Evolutionary conservation across 2,888 invertebrate genomes (phyloP), one percentile per base, ranked within the genome.

Genomic region (Julus scanicus): DNA sequence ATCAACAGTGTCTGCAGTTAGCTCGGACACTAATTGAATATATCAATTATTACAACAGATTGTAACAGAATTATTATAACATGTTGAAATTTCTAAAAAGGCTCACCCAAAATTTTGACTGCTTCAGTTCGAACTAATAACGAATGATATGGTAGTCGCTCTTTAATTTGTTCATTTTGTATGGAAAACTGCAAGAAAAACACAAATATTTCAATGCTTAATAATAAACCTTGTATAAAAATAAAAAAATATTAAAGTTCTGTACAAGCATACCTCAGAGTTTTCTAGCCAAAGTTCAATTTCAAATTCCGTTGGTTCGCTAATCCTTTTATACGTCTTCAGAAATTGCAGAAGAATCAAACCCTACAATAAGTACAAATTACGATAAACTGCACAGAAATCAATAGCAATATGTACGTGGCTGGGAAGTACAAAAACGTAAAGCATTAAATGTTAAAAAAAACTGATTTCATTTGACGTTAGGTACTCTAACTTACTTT

Each of bases 221-320:
- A 83, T 29, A 5, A 11, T 29, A 83, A 39, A 11, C 9, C 39
- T 15, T 39, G 20, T 20, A 13, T 20, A 83, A n/a, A 20, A 39
- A 83, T 83, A 17, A 15, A 83, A 15, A 39, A 5, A 29, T 13
- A 3, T 39, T n/a, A 17, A 40, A 15, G 29, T 29, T 29, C 29
- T 29, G 29, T 40, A 40, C 0, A 17, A 0, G n/a, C 84, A 2
- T 17, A 84, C 84, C 84, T 84, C 40, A 40, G 48, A 17, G 39
- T 84, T 84, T 84, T 84, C 13, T 9, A 84, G 20, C 84, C 84
- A 84, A n/a, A 84, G 13, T 44, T 84, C 84, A 6, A 84, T 84
- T 40, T 84, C 84, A 44, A 84, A 48, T 40, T 84, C 84, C 39
- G 84, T n/a, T 44, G 84, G 84, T 84, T 84, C 84, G 9, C 84